Percentiles rank a stretch among this genome's conserved stretches.
Conservation (phyloP, 2,888 invertebrate genomes). For the Leucoptera coffeella region DNA sequence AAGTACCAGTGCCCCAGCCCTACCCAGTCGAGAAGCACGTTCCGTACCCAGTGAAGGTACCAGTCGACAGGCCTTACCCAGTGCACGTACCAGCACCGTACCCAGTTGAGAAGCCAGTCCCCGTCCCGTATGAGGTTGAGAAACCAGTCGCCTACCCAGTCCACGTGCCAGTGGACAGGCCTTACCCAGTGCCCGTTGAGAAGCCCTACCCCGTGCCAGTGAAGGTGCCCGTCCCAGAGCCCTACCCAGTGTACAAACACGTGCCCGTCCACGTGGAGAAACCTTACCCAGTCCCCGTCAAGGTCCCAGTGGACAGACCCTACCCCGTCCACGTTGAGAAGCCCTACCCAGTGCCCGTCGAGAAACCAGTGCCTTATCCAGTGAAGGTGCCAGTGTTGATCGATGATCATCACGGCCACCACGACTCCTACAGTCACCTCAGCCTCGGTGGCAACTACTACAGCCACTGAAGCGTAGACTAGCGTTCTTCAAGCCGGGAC, state of each 20-base stretch:
- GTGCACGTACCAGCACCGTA: conserved; percentile 60
- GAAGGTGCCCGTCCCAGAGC: conserved; percentile 53
- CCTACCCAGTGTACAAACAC: conserved; percentile 61
- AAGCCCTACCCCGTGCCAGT: conserved; percentile 48
- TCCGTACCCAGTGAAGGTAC: conserved; percentile 61
- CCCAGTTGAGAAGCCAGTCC: conserved; percentile 57
- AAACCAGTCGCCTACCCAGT: conserved; percentile 59
- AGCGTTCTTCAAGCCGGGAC: too few species aligned
- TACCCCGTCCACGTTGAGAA: conserved; percentile 52
- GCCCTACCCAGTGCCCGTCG: conserved; percentile 38
- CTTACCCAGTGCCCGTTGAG: conserved; percentile 50
- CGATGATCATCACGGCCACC: conserved; percentile 13
- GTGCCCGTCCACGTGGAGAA: conserved; percentile 57
- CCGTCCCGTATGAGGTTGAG: conserved; percentile 57
- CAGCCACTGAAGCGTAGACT: conserved; percentile 35
- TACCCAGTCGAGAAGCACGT: conserved; percentile 65
- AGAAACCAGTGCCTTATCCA: conserved; percentile 48
- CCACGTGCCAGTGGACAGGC: conserved; percentile 57
- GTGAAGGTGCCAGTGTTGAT: conserved; percentile 43
- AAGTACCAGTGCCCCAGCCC: conserved; percentile 69
- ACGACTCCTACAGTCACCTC: conserved; percentile 8
- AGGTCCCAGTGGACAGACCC: conserved; percentile 61
- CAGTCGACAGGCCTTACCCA: conserved; percentile 63
- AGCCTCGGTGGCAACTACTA: conserved; percentile 13
- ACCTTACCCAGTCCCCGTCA: conserved; percentile 58